Evolutionary conservation across 2,113 vertebrate genomes (phyloP), one percentile per base, ranked within the genome.

Genomic region (Ameiurus melas): DNA sequence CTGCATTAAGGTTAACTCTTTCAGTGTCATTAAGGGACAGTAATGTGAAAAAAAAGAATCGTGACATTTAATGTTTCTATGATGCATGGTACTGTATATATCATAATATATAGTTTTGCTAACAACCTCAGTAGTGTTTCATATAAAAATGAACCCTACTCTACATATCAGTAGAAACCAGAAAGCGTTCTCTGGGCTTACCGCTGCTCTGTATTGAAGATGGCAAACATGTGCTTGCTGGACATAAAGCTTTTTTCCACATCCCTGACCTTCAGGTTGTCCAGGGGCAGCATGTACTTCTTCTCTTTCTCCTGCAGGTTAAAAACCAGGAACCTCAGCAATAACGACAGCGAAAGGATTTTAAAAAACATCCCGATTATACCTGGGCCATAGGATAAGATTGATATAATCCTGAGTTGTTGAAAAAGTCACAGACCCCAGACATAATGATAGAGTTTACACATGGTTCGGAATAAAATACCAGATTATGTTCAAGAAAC

Each of bases 271-370:
- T 98, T 97, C 93, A 98, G 94, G 95, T 98, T 97, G 94, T 98
- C 97, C 93, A 96, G 94, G 5, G 97, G 98, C 89, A 99, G 97
- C 97, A 99, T 99, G 91, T 99, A 99, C 89, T 99, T 99, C 95
- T 99, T 99, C 93, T 99, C 98, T 91, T 99, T 99, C 94, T 99
- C 98, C 98, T 99, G 92, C 68, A 9, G 80, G 43, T 43, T 85
- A 89, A 92, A 87, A 93, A 86, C 14, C 36, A 82, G 25, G 17
- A 12, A 30, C 14, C 25, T 43, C 47, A 84, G 55, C 19, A 62
- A 73, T 20, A 39, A 14, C 3, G 12, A 36, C n/a, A 57, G 10
- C 22, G 20, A 47, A 20, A 25, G 39, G 10, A 20, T 77, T 77
- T 77, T 77, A 47, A 16, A 14, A 27, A n/a, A 14, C 5, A 79